A percentile compares a stretch with the other conserved stretches of the same genome.
Conservation (phyloP, 35 echinoderm and acorn worm genomes). For the Heliocidaris tuberculata region DNA sequence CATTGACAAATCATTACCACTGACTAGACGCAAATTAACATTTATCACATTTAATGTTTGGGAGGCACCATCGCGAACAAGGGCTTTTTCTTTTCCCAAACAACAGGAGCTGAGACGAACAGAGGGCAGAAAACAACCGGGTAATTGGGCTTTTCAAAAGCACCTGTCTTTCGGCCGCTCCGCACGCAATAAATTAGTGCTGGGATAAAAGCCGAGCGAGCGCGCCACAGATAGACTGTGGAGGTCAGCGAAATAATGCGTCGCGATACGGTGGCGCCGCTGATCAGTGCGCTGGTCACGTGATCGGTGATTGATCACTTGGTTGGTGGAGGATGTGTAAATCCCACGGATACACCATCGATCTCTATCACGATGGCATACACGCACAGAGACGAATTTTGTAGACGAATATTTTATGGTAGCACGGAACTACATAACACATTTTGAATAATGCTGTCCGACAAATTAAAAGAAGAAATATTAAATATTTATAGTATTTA, state of each 20-base stretch:
- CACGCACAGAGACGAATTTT: no score
- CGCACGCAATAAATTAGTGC: constrained; percentile 1
- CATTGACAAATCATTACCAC: constrained; percentile 27
- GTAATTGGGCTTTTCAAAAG: constrained; percentile 14
- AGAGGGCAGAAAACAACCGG: neutral
- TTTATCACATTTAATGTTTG: constrained; percentile 26
- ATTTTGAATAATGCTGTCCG: neutral
- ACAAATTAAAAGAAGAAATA: no score
- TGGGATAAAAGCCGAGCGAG: neutral
- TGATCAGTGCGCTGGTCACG: neutral
- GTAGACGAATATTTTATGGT: neutral
- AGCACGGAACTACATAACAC: neutral
- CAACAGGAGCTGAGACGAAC: neutral
- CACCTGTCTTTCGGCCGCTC: constrained; percentile 25
- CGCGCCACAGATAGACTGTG: neutral
- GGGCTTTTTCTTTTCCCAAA: neutral
- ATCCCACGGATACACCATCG: no score
- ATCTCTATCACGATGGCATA: no score
- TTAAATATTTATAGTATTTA: no score
- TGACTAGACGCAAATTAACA: constrained; percentile 43
- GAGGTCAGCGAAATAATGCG: constrained; percentile 9
- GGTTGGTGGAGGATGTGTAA: neutral
- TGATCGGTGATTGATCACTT: neutral
- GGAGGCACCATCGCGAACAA: neutral
- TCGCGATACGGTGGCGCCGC: neutral